Evolutionary conservation across 2,797 vertebrate species (phyloP).

Genomic region (Chanos chanos): DNA sequence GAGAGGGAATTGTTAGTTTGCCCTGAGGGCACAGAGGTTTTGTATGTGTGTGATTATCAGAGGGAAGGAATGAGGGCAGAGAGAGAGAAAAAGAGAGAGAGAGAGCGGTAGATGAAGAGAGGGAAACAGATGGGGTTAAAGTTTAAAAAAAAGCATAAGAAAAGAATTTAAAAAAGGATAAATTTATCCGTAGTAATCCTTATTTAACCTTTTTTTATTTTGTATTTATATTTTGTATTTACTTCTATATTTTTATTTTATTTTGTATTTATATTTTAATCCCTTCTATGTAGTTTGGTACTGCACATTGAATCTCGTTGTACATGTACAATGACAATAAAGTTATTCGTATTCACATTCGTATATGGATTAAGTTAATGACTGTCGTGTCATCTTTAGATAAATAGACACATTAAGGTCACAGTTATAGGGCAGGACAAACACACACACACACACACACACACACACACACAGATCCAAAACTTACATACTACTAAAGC

Average conservation of each 20-base stretch:
- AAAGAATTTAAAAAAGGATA: too few relatives aligned
- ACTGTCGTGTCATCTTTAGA: constrained; percentile 3
- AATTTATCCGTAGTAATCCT: too few relatives aligned
- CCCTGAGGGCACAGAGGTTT: background rate
- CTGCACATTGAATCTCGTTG: too few relatives aligned
- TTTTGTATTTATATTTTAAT: too few relatives aligned
- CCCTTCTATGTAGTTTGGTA: too few relatives aligned
- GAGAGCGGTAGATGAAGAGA: background rate
- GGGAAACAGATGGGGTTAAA: background rate
- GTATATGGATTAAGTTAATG: too few relatives aligned
- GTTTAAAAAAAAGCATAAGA: too few relatives aligned
- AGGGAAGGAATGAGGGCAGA: background rate
- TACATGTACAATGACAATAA: too few relatives aligned
- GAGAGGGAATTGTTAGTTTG: background rate
- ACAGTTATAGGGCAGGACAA: background rate
- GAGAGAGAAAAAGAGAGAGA: background rate
- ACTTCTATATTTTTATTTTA: too few relatives aligned
- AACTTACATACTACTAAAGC: background rate
- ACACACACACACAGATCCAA: background rate
- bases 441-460: background rate
- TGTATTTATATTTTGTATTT: too few relatives aligned
- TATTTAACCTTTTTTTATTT: too few relatives aligned
- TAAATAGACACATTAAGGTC: constrained; percentile 6
- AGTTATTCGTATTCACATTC: too few relatives aligned
- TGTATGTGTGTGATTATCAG: background rate